Base-by-base conservation (phyloP, 2,113 vertebrate species). In the Atlantisia rogersi region DNA sequence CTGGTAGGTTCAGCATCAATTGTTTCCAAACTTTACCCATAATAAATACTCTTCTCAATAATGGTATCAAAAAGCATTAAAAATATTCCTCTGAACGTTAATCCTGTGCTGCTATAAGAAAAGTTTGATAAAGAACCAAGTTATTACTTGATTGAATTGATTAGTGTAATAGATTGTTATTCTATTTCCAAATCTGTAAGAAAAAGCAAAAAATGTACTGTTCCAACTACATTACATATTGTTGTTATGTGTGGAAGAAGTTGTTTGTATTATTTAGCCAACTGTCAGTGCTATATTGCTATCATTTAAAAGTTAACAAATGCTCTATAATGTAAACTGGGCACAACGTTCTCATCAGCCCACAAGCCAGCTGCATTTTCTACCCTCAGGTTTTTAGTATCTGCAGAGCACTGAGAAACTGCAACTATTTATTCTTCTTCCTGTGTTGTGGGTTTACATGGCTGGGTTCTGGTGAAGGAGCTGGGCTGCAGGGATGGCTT, bases 241-340 rank as follows among this genome's bases (percentile, higher is more conserved):
- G 73, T 73, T 92, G 60, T 53, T 68, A 48, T 69, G 48, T 84
- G 40, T 90, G 55, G 35, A 92, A 95, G 28, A 94, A n/a, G 28
- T 46, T 82, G 32, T 73, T 94, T 87, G 39, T 90, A n/a, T 39
- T 89, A 89, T 92, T 96, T 92, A 95, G 40, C 53, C 78, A 87
- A 91, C 53, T 94, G 40, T 76, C 84, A 69, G 16, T 39, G 37
- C 20, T 95, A 55, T 86, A 90, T 80, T 91, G 28, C 28, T 77
- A 74, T 84, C 6, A 94, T 79, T 92, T 88, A 82, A 80, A 88
- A 89, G 62, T 67, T 82, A 92, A 77, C 40, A 90, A 96, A 91
- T 74, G 40, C n/a, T 94, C 55, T 69, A 7, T 63, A 69, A 78
- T 37, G 29, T 77, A 88, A 94, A 96, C 75, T 69, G 46, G 79